Evolutionary conservation across 2,113 vertebrate species (phyloP), one percentile per base, ranked within the genome.

Genomic region (Malaclemys terrapin): DNA sequence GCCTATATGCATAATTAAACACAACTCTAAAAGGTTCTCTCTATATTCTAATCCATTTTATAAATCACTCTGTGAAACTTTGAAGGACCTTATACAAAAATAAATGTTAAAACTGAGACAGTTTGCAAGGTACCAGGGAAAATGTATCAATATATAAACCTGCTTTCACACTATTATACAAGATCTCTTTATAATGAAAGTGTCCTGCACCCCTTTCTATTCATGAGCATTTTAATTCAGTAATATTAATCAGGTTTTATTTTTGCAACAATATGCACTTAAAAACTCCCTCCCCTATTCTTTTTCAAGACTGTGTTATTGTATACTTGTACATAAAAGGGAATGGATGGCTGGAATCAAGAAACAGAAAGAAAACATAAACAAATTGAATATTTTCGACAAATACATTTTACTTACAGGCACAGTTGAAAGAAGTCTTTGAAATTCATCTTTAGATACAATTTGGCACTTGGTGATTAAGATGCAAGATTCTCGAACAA

Each of bases 381-480:
- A 88, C 79, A 80, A 91, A 93, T 29, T 56, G 6, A 84, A 29
- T 57, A 57, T 49, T 95, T 96, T 75, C 78, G 93, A 86, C 82
- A 56, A 95, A 91, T 50, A 88, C 84, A 49, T 91, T 93, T 97
- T 97, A 98, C 99, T 98, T 99, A 99, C 99, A 98, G 99, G 99
- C 97, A 99, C 99, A 87, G 99, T 99, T 98, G 99, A 99, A 95
- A 99, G 99, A 97, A 99, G 99, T 98, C 99, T 99, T 98, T 99
- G 99, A 98, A 99, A 99, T 96, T 99, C 99, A 95, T 99, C 99
- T 98, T 99, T 99, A 98, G 99, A 98, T 78, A 99, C 99, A 89
- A 99, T 99, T 98, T 99, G 99, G 99, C 99, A 99, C 99, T 99
- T 99, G 96, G 99, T 99, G 98, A 99, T 99, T 98, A 99, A 98